Conservation (phyloP, 2,113 vertebrate species). For the Todiramphus chloris region DNA sequence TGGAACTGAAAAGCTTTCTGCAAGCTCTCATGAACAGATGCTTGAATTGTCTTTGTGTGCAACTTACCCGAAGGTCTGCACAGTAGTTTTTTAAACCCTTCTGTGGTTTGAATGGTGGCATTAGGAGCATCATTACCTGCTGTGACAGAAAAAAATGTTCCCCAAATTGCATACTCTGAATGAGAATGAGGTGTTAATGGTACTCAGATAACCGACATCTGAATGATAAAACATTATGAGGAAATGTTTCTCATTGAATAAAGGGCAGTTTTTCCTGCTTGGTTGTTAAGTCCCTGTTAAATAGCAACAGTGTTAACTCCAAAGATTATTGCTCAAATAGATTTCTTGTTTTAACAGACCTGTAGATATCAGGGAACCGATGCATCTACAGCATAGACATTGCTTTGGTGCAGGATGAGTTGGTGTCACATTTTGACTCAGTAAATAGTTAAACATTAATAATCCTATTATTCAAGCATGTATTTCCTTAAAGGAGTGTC, state of each 20-base stretch:
- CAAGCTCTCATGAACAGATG: rapidly evolving
- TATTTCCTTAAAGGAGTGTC: not conserved
- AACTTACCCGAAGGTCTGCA: not conserved
- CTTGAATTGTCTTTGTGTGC: not conserved
- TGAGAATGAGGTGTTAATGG: not conserved
- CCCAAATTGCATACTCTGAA: not conserved
- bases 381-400: not conserved
- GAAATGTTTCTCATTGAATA: not conserved
- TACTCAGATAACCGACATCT: not conserved
- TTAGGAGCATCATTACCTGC: not conserved
- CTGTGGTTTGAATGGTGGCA: rapidly evolving
- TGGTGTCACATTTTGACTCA: not conserved
- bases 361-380: not conserved
- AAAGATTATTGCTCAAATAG: not conserved
- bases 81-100: not conserved
- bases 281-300: not conserved
- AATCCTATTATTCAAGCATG: not conserved
- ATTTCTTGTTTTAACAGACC: not conserved
- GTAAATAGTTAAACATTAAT: not conserved
- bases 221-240: not conserved
- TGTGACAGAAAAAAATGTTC: not conserved
- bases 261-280: not conserved
- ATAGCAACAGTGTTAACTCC: not conserved
- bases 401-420: not conserved
- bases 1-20: not conserved